phyloP scores from a whole-genome alignment of 2,888 invertebrate species.

The Didymodactylos carnosus region DNA sequence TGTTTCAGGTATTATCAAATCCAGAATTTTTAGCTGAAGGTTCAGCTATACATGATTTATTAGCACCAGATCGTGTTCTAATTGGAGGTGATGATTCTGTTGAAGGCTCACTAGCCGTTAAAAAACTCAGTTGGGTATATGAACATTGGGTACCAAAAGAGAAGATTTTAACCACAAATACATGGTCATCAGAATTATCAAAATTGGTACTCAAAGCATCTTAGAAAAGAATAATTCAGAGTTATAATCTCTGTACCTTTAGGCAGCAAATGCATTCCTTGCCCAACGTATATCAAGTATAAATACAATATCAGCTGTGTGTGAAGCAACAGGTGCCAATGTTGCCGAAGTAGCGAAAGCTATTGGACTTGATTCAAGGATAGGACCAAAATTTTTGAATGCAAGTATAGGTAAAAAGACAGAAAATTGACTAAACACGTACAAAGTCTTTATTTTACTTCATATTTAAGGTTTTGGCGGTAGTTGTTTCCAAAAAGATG shows the following conservation, averaged over 20 bases:
- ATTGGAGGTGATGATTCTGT: constrained; percentile 71
- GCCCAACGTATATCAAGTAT: constrained; percentile 96
- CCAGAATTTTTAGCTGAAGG: constrained; percentile 97
- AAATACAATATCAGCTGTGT: constrained; percentile 85
- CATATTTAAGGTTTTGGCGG: constrained; percentile 71
- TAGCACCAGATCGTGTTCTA: constrained; percentile 76
- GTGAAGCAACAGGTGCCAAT: constrained; percentile 93
- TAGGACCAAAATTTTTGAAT: constrained; percentile 84
- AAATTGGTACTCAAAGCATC: constrained; percentile 51
- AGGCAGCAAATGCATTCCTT: constrained; percentile 75
- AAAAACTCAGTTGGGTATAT: constrained; percentile 64
- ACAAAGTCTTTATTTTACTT: too few species aligned
- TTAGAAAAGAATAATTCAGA: neutral
- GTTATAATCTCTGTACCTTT: neutral
- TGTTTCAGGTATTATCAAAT: constrained; percentile 61
- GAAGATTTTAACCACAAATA: constrained; percentile 84
- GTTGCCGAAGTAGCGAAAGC: constrained; percentile 88
- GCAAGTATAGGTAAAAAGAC: constrained; percentile 52
- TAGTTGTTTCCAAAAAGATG: constrained; percentile 97
- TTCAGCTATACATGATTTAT: constrained; percentile 73
- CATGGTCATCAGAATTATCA: constrained; percentile 94
- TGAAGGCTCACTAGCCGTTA: constrained; percentile 65
- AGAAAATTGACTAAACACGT: too few species aligned
- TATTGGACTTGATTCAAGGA: constrained; percentile 75
- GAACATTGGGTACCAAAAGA: constrained; percentile 81